A percentile compares a stretch with the other conserved stretches of the same genome.
phyloP scores from a whole-genome alignment of 1,140 invertebrate species.

The Cydia amplana region DNA sequence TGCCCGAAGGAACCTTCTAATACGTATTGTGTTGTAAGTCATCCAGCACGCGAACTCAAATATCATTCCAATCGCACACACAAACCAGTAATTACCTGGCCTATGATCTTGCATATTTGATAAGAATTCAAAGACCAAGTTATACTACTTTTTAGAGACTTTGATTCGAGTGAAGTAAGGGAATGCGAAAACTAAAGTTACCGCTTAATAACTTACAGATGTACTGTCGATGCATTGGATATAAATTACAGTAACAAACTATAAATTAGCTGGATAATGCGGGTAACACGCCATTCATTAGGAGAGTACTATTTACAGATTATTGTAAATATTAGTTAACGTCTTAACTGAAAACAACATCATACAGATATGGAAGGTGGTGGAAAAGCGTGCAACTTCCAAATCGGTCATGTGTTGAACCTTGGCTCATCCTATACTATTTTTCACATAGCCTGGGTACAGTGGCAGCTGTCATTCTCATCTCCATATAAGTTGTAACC shows the following conservation, averaged over 20 bases:
- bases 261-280: not conserved
- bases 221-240: not conserved
- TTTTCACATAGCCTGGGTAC: too few species aligned
- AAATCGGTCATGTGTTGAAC: too few species aligned
- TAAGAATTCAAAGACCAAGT: not conserved
- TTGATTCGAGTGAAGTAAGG: not conserved
- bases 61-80: not conserved
- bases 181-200: not conserved
- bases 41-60: constrained; percentile 1
- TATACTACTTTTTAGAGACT: not conserved
- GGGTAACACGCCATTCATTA: not conserved
- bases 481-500: too few species aligned
- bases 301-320: not conserved
- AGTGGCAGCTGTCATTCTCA: too few species aligned
- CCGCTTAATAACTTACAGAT: constrained; percentile 4
- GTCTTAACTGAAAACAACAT: not conserved
- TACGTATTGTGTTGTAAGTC: not conserved
- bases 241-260: not conserved
- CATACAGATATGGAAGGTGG: too few species aligned
- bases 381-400: too few species aligned
- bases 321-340: not conserved
- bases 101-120: not conserved
- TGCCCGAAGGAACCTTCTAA: constrained; percentile 6
- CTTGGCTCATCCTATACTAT: too few species aligned
- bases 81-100: not conserved